Evolutionary conservation across 2,113 vertebrate species (phyloP).

Genomic region (Bombycilla garrulus): DNA sequence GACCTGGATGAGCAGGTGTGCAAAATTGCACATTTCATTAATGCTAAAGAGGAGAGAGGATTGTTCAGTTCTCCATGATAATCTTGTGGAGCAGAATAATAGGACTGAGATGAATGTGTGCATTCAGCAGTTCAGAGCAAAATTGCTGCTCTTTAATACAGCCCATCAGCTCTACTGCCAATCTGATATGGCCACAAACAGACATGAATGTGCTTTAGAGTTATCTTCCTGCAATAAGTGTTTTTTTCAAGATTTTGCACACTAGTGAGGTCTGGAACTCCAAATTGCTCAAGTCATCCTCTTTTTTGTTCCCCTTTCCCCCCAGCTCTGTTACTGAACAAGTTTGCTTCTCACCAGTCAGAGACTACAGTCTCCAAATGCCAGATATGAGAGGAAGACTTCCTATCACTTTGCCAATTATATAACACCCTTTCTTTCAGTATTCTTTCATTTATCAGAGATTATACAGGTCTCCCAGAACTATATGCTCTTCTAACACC

Average conservation of each 20-base stretch:
- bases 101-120: neutral
- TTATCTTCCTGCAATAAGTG: neutral
- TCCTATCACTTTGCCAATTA: neutral
- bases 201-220: neutral
- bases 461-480: neutral
- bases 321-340: neutral
- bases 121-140: neutral
- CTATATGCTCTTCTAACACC: fast-evolving
- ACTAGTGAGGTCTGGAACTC: neutral
- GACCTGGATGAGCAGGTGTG: neutral
- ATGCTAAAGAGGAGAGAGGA: neutral
- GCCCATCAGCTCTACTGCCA: neutral
- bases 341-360: neutral
- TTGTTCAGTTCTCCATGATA: neutral
- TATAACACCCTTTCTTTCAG: neutral
- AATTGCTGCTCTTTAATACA: neutral
- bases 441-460: neutral
- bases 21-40: neutral
- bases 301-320: neutral
- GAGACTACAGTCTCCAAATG: neutral
- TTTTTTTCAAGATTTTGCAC: neutral
- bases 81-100: neutral
- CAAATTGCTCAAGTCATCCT: neutral
- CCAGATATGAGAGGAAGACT: neutral
- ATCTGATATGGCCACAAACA: neutral